A percentile compares a stretch with the other conserved stretches of the same genome.
phyloP scores from a whole-genome alignment of 2,113 vertebrate species.

The Lonchura striata region DNA sequence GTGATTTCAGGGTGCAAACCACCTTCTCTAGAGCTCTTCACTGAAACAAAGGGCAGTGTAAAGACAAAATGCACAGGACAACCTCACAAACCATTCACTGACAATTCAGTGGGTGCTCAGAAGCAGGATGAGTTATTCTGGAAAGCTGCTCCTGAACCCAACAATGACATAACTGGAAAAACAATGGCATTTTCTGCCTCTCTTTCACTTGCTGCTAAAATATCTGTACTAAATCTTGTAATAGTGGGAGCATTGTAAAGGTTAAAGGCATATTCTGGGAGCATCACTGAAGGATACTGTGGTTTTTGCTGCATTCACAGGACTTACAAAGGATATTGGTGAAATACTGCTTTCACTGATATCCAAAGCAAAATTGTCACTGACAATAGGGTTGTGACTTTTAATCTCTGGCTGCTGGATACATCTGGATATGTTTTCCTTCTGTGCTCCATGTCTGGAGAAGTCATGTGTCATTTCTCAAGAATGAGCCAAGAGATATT shows the following conservation, averaged over 20 bases:
- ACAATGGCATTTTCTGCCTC: neutral
- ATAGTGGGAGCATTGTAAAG: neutral
- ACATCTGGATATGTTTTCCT: neutral
- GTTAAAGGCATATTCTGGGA: neutral
- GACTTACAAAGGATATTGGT: neutral
- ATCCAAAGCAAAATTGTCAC: neutral
- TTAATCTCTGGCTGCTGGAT: neutral
- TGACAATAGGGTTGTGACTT: neutral
- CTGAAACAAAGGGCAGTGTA: neutral
- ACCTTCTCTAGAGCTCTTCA: neutral
- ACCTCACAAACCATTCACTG: neutral
- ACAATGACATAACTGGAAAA: neutral
- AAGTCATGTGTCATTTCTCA: conserved; percentile 54
- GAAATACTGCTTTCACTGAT: neutral
- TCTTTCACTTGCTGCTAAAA: neutral
- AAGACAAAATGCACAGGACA: neutral
- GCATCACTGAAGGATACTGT: neutral
- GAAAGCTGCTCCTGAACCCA: neutral
- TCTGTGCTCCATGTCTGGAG: conserved; percentile 32
- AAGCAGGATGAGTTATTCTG: neutral
- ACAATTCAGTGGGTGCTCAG: neutral
- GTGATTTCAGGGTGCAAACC: neutral
- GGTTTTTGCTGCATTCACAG: neutral
- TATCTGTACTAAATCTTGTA: neutral
- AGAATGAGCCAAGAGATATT: conserved; percentile 30